phyloP scores from a whole-genome alignment of 2,113 vertebrate genomes.

The Brienomyrus brachyistius region DNA sequence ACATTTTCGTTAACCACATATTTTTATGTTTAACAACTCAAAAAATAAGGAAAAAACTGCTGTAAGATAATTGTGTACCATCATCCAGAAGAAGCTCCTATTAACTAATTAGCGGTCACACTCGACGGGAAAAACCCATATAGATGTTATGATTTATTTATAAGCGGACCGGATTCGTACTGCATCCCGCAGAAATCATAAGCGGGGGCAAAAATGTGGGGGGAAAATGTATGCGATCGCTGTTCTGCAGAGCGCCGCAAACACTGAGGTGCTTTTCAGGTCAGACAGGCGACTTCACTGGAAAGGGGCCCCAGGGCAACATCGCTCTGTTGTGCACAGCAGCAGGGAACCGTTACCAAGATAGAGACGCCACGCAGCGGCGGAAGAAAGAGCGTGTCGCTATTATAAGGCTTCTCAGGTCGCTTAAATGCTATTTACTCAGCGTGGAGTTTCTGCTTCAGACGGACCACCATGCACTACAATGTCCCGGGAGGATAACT shows the following conservation, averaged over 20 bases:
- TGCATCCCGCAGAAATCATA: background rate
- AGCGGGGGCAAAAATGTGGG: background rate
- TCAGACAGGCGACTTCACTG: background rate
- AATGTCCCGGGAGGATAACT: background rate
- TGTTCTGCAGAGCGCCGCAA: background rate
- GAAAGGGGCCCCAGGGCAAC: background rate
- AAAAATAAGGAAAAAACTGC: background rate
- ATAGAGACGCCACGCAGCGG: background rate
- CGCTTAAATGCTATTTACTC: background rate
- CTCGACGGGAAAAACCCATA: background rate
- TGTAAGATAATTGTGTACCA: background rate
- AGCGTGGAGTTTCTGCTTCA: background rate
- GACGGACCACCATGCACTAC: background rate
- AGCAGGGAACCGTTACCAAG: background rate
- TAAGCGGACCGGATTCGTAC: background rate
- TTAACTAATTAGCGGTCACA: background rate
- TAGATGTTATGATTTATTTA: background rate
- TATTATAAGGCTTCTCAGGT: background rate
- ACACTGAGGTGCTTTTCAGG: background rate
- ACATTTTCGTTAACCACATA: background rate
- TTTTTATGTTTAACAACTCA: background rate
- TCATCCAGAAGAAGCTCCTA: background rate
- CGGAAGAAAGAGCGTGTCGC: background rate
- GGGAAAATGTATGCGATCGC: background rate
- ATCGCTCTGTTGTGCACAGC: background rate